Evolutionary conservation across 2,797 vertebrate species (phyloP), one percentile per base, ranked within the genome.

Genomic region (Pseudochromis fuscus): DNA sequence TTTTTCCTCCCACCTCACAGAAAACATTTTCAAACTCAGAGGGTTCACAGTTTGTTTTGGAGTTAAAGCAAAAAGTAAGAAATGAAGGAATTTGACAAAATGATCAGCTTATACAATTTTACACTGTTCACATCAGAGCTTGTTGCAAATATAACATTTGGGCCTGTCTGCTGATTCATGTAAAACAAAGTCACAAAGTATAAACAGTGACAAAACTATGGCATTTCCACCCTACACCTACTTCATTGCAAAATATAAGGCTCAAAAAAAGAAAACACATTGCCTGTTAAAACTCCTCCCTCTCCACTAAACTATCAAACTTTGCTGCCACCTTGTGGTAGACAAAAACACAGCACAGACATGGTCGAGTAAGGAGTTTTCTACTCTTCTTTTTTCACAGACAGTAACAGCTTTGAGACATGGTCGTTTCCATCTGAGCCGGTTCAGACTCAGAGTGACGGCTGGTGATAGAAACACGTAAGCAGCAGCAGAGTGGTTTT

Each of bases 351-450:
- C 79, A 85, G 46, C 85, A 89, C 81, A 84, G 75, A 85, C 78
- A 81, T 27, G 67, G 51, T 84, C 68, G 58, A 53, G 69, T 59
- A 42, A 62, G 78, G 82, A 81, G 66, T 74, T 38, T 71, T 65
- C 15, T 30, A 24, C 59, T 67, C 56, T 44, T 81, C 33, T 76
- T 67, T 65, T 49, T 68, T 57, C 72, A 78, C 75, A 85, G 75
- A 89, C 79, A 77, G 60, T 93, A 94, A 94, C 93, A 94, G 91
- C 91, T 91, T 93, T 89, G 85, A 94, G 87, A 94, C 93, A 94
- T 93, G 92, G 92, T 94, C 89, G 92, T 93, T 94, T 92, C 87
- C 86, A 85, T 89, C 92, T 87, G 89, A 93, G 92, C 78, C 25
- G 19, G 56, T 67, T 72, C 52, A 80, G 77, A 86, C 91, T 92